Conservation (phyloP, 2,113 vertebrate species). For the Myodes glareolus region DNA sequence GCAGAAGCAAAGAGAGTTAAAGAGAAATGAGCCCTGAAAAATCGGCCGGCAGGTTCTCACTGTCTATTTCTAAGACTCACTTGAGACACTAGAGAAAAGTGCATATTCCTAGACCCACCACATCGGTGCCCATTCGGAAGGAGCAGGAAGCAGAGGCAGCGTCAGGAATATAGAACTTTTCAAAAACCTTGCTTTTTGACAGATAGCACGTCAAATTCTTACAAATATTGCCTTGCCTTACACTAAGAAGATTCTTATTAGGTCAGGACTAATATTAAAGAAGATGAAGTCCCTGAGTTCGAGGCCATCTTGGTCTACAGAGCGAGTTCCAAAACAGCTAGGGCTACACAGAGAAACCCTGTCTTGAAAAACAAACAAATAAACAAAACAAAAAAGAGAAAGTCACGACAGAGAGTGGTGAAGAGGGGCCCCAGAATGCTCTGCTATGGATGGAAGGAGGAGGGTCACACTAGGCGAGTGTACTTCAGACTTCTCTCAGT, state of each 20-base stretch:
- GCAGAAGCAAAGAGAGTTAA: background rate
- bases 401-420: background rate
- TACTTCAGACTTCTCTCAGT: background rate
- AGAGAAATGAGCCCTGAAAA: background rate
- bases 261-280: background rate
- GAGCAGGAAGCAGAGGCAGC: fast-evolving
- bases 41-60: background rate
- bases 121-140: background rate
- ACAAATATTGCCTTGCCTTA: background rate
- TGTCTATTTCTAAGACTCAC: background rate
- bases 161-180: background rate
- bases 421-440: background rate
- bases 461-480: background rate
- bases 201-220: background rate
- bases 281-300: background rate
- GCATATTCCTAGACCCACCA: background rate
- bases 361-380: background rate
- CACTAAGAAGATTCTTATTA: background rate
- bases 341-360: background rate
- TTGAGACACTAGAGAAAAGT: background rate
- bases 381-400: background rate
- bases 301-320: background rate
- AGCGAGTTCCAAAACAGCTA: background rate
- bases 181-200: background rate
- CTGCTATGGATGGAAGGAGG: background rate